Evolutionary conservation across 2,113 vertebrate species (phyloP).

Genomic region (Oenanthe melanoleuca): DNA sequence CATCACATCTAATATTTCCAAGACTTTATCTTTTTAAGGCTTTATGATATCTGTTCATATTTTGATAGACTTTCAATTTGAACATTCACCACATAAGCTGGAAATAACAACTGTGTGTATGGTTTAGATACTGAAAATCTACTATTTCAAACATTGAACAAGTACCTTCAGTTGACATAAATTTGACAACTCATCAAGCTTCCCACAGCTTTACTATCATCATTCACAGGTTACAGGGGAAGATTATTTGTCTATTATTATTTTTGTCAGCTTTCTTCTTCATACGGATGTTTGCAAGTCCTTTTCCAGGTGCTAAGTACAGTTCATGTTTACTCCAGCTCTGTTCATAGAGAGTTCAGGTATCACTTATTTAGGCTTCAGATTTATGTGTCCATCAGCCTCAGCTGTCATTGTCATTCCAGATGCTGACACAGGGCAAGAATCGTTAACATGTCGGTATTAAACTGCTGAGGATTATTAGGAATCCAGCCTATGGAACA

Average conservation of each 20-base stretch:
- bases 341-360: not conserved
- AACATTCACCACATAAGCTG: not conserved
- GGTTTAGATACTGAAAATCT: not conserved
- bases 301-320: not conserved
- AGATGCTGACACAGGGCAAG: not conserved
- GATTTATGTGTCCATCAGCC: not conserved
- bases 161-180: not conserved
- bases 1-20: not conserved
- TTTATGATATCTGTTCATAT: not conserved
- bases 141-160: not conserved
- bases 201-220: not conserved
- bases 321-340: not conserved
- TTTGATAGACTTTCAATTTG: constrained; percentile 7
- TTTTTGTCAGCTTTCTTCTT: not conserved
- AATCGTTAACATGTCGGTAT: not conserved
- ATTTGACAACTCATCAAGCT: not conserved
- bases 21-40: not conserved
- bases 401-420: not conserved
- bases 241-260: not conserved
- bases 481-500: not conserved
- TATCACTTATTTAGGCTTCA: not conserved
- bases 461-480: not conserved
- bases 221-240: not conserved
- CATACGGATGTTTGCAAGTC: not conserved
- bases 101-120: not conserved